Conservation (phyloP, 2,888 invertebrate species). For the Platypus cylindrus region DNA sequence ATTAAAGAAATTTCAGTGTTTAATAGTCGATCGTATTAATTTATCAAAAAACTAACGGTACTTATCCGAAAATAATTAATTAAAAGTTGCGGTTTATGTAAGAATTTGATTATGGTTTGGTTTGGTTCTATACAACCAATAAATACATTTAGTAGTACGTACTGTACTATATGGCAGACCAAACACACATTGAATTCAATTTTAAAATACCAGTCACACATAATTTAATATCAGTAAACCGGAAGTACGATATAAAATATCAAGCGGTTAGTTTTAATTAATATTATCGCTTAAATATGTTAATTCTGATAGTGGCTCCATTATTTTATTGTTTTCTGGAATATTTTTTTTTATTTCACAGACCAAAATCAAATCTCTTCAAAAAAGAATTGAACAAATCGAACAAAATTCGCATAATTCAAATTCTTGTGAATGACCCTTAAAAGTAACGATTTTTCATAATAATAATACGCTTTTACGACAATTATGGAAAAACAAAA, state of each 20-base stretch:
- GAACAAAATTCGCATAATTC: neutral
- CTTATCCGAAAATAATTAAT: conserved; percentile 1
- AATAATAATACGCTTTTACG: too few species aligned
- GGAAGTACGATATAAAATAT: conserved; percentile 14
- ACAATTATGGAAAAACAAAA: too few species aligned
- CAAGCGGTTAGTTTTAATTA: conserved; percentile 14
- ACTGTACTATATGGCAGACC: too few species aligned
- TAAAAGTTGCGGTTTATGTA: conserved; percentile 7
- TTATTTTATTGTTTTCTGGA: conserved; percentile 7
- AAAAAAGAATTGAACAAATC: neutral
- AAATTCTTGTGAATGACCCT: too few species aligned
- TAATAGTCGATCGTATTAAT: too few species aligned
- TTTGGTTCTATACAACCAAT: conserved; percentile 5
- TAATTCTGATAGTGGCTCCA: conserved; percentile 11
- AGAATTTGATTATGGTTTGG: conserved; percentile 7
- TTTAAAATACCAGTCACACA: conserved; percentile 11
- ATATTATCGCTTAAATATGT: conserved; percentile 13
- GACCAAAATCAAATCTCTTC: neutral
- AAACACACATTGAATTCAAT: conserved; percentile 3
- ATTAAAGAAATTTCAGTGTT: too few species aligned
- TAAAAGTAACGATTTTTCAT: too few species aligned
- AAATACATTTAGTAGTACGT: too few species aligned
- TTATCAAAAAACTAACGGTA: too few species aligned
- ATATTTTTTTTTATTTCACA: conserved; percentile 3
- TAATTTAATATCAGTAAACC: conserved; percentile 13